These are phyloP conservation scores for Ictalurus punctatus DNA, from an alignment of 2,113 vertebrate genomes.

Conservation along the genomic window DNA sequence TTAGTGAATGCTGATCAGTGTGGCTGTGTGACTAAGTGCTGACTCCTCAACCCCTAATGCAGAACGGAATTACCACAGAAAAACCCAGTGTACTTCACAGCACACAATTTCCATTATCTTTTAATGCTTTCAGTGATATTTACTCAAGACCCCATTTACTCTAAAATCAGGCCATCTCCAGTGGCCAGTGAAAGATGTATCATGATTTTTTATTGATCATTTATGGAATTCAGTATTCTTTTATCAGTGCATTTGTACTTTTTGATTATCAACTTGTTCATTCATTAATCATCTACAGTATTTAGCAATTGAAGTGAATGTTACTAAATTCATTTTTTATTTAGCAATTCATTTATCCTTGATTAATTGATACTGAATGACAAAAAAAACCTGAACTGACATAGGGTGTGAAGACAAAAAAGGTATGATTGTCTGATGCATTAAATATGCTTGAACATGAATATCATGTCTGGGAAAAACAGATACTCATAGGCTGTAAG, in stretches of 20 bases:
- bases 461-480: neutral
- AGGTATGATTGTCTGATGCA: neutral
- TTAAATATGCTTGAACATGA: conserved; percentile 8
- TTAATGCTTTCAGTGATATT: conserved; percentile 53
- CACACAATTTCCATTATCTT: conserved; percentile 57
- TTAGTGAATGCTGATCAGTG: conserved; percentile 29
- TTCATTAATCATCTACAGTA: neutral
- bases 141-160: conserved; percentile 43
- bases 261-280: neutral
- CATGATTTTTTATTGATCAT: neutral
- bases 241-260: neutral
- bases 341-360: neutral
- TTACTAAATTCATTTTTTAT: neutral
- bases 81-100: conserved; percentile 53
- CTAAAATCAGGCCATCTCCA: conserved; percentile 35
- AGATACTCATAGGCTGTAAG: neutral
- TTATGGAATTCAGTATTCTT: neutral
- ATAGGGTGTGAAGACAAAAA: neutral
- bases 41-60: conserved; percentile 52
- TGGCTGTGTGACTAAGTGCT: conserved; percentile 43
- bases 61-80: conserved; percentile 50
- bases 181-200: conserved; percentile 23
- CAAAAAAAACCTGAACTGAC: neutral
- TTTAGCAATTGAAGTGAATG: neutral
- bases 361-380: neutral